Base-by-base conservation (phyloP, 2,113 vertebrate genomes). In the Cochlearius cochlearius region DNA sequence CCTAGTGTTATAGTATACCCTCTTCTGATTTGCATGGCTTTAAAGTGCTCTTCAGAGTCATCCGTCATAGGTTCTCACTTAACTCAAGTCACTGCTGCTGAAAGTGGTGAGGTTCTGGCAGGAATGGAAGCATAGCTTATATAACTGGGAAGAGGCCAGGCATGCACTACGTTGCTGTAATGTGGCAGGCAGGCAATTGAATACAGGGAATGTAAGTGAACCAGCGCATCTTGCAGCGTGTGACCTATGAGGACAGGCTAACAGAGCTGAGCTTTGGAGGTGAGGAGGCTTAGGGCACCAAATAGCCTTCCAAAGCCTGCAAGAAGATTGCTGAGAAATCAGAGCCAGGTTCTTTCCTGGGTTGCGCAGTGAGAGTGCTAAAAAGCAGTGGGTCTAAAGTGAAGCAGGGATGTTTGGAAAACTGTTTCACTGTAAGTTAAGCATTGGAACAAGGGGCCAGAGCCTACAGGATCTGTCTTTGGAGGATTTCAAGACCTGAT, bases 141-240 rank as follows among this genome's bases (percentile, higher is more conserved):
- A 0, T 47, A 36, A 7, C 29, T 71, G 90, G 74, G 69, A 39
- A 67, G 74, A 67, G 56, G 43, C 62, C 47, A 22, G 60, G 49
- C 6, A 4, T 0, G 3, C 3, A 1, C 17, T 23, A 3, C 0
- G 0, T n/a, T 52, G 26, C 75, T 73, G 69, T 36, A 50, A 15
- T 4, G 43, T 6, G 4, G 30, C 72, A 55, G 45, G 50, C 41
- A 45, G 20, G 30, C 73, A 63, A 0, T 0, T 75, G 63, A 53
- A 15, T 27, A 22, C 2, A 58, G 79, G 38, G 29, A 34, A 38
- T 12, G 5, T 30, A 30, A 43, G 66, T 27, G 60, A 72, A 72
- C 52, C 34, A 12, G 63, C 1, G 5, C 38, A 25, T 68, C 50
- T 58, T 11, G 17, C 27, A 45, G 63, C 2, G 0, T 1, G 1